phyloP scores from a whole-genome alignment of 2,888 invertebrate species.

The Polyommatus iphigenia region DNA sequence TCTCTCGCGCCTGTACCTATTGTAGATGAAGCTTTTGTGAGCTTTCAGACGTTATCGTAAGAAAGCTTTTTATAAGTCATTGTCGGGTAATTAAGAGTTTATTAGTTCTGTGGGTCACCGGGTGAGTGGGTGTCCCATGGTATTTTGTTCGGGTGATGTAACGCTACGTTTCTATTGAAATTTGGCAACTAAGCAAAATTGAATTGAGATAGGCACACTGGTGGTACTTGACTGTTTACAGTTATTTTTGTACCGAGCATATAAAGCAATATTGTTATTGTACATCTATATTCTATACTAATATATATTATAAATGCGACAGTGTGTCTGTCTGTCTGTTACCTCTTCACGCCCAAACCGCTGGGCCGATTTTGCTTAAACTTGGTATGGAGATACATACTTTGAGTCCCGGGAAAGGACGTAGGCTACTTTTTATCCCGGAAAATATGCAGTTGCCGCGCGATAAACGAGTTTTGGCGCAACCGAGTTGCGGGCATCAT shows the following conservation, averaged over 20 bases:
- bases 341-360: too few species aligned
- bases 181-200: not conserved
- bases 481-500: too few species aligned
- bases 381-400: too few species aligned
- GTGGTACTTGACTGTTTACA: not conserved
- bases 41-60: conserved; percentile 58
- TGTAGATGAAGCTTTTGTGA: conserved; percentile 56
- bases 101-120: conserved; percentile 63
- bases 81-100: conserved; percentile 66
- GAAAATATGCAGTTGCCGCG: too few species aligned
- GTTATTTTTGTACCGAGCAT: not conserved
- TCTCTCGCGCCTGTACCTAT: conserved; percentile 59
- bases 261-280: not conserved
- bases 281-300: not conserved
- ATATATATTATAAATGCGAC: too few species aligned
- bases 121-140: conserved; percentile 57
- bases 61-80: conserved; percentile 63
- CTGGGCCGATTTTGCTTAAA: too few species aligned
- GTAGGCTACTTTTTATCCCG: too few species aligned
- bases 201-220: not conserved
- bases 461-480: too few species aligned
- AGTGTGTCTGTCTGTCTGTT: too few species aligned
- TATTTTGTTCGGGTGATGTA: conserved; percentile 40
- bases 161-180: conserved; percentile 28
- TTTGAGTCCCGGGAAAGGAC: too few species aligned